Conservation (phyloP, 2,797 vertebrate species). For the Rhyacichthys aspro region DNA sequence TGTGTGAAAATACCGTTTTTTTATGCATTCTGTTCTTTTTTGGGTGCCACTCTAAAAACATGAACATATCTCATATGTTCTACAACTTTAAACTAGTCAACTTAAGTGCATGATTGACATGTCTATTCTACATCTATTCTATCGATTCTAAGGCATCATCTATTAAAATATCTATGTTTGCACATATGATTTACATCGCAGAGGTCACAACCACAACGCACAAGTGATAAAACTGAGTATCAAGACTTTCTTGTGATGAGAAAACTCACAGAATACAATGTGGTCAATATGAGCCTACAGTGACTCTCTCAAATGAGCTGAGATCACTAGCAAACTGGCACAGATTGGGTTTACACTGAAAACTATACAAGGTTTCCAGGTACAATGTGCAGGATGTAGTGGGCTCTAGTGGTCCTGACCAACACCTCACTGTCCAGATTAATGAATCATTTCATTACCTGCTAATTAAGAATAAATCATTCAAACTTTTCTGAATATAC, state of each 20-base stretch:
- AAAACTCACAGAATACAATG: neutral
- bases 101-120: constrained; percentile 76
- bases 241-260: constrained; percentile 28
- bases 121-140: constrained; percentile 66
- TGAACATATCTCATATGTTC: constrained; percentile 74
- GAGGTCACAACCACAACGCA: constrained; percentile 67
- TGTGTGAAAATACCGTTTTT: constrained; percentile 15
- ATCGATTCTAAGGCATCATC: constrained; percentile 52
- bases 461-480: no score
- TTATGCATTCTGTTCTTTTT: constrained; percentile 37
- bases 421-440: neutral
- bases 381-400: constrained; percentile 1
- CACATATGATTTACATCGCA: constrained; percentile 71
- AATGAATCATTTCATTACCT: no score
- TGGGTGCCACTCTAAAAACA: constrained; percentile 41
- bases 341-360: constrained; percentile 2
- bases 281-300: neutral
- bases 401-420: neutral
- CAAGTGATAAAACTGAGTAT: constrained; percentile 44
- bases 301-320: constrained; percentile 45
- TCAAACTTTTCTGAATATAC: no score
- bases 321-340: constrained; percentile 38
- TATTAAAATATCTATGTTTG: constrained; percentile 59
- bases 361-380: neutral
- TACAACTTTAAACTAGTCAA: constrained; percentile 46